Evolutionary conservation across 2,888 invertebrate species (phyloP).

Genomic region (Shargacucullia verbasci): DNA sequence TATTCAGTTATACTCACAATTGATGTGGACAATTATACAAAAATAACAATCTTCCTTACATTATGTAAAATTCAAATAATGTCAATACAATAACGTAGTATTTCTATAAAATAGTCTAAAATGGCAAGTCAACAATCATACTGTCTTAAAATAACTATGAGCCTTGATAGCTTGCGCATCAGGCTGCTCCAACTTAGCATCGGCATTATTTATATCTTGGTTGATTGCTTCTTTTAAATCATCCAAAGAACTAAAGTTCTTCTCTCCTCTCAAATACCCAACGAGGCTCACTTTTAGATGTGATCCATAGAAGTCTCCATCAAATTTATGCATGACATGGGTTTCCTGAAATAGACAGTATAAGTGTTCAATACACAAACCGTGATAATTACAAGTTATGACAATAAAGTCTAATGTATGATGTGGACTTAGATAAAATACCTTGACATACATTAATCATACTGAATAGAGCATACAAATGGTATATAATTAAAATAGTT

Average conservation of each 20-base stretch:
- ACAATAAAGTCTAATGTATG: too few species aligned
- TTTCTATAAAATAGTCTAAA: constrained; percentile 18
- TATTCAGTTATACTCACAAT: too few species aligned
- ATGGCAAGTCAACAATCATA: constrained; percentile 1
- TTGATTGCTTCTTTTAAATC: constrained; percentile 94
- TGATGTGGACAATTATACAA: constrained; percentile 18
- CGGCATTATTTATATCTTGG: constrained; percentile 93
- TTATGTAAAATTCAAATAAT: not conserved
- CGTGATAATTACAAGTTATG: too few species aligned
- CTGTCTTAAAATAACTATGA: constrained; percentile 86
- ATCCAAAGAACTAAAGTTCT: constrained; percentile 93
- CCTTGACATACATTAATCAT: too few species aligned
- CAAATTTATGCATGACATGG: constrained; percentile 95
- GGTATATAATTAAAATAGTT: too few species aligned
- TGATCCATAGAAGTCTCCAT: constrained; percentile 96
- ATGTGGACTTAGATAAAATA: too few species aligned
- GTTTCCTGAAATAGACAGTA: constrained; percentile 92
- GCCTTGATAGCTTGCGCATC: constrained; percentile 83
- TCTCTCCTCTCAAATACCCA: constrained; percentile 96
- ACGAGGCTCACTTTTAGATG: constrained; percentile 93
- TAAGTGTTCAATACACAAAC: not conserved
- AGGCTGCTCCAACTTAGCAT: constrained; percentile 88
- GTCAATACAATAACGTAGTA: constrained; percentile 13
- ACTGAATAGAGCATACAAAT: too few species aligned
- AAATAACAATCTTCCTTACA: constrained; percentile 27